Base-by-base conservation (phyloP, 2,888 invertebrate species). In the Papilio demoleus region DNA sequence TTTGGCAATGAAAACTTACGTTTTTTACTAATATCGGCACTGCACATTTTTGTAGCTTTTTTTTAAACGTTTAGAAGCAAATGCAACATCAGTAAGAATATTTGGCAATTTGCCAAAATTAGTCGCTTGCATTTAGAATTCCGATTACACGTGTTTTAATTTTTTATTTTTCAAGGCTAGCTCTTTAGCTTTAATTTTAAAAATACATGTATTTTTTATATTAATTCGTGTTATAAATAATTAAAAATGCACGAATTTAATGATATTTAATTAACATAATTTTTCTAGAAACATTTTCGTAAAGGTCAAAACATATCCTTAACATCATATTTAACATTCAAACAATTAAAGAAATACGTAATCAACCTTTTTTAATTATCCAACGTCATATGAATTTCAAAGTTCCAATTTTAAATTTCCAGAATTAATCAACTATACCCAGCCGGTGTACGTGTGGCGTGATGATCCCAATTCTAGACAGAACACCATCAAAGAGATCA, bases 361-460 rank as follows among this genome's bases (percentile, higher is more conserved):
- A n/a, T n/a, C n/a, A n/a, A n/a, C n/a, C n/a, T n/a, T n/a, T n/a
- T n/a, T n/a, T n/a, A n/a, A n/a, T n/a, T n/a, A n/a, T n/a, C n/a
- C n/a, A n/a, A n/a, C n/a, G n/a, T n/a, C n/a, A n/a, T n/a, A n/a
- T n/a, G n/a, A n/a, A n/a, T n/a, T n/a, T n/a, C n/a, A n/a, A n/a
- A n/a, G n/a, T n/a, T n/a, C n/a, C n/a, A n/a, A n/a, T 19, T 47
- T 11, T 24, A 11, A 1, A 38, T 24, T 64, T 93, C 11, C 90
- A 97, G 98, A 97, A 83, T 91, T 99, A 62, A 97, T 98, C 74
- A 97, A 97, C 88, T 98, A 97, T 87, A 97, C 98, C 0, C 99
- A 99, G 86, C 98, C 99, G 0, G 97, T 99, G 59, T 98, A 98
- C 84, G 99, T 99, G 45, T 96, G 96, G 94, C 93, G 99, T 65